Percentiles rank a stretch among this genome's conserved stretches.
These are phyloP conservation scores for Platerodrilus igneus DNA, from an alignment of 2,888 invertebrate species.

Conservation along the genomic window DNA sequence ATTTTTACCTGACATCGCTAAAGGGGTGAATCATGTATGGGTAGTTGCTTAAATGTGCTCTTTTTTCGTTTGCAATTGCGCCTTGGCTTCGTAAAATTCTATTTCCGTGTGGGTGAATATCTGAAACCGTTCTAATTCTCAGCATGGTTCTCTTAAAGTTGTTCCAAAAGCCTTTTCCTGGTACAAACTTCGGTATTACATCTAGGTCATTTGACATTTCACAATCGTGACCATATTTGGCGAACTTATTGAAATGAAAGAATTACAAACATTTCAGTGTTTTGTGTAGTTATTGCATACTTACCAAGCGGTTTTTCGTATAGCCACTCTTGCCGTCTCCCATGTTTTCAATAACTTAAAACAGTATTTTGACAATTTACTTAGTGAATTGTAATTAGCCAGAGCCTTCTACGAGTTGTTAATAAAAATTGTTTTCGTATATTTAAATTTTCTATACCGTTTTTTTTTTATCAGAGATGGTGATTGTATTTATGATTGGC, in stretches of 20 bases:
- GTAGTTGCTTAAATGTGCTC: constrained; percentile 38
- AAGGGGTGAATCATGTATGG: constrained; percentile 46
- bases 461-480: too few species aligned
- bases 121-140: constrained; percentile 36
- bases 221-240: constrained; percentile 25
- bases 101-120: constrained; percentile 37
- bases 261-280: background rate
- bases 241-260: constrained; percentile 16
- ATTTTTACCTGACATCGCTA: constrained; percentile 39
- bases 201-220: constrained; percentile 23
- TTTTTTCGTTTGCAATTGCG: constrained; percentile 42
- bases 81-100: constrained; percentile 41
- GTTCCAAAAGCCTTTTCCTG: constrained; percentile 6
- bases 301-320: constrained; percentile 12
- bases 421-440: too few species aligned
- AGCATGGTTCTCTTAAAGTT: constrained; percentile 14
- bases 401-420: too few species aligned
- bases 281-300: background rate
- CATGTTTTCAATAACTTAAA: too few species aligned
- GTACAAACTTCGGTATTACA: constrained; percentile 14
- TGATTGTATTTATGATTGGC: too few species aligned
- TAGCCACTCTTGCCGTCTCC: too few species aligned
- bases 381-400: too few species aligned
- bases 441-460: too few species aligned
- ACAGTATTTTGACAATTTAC: too few species aligned